These are phyloP conservation scores for Vanacampus margaritifer DNA, from an alignment of 2,113 vertebrate genomes.

Conservation along the genomic window DNA sequence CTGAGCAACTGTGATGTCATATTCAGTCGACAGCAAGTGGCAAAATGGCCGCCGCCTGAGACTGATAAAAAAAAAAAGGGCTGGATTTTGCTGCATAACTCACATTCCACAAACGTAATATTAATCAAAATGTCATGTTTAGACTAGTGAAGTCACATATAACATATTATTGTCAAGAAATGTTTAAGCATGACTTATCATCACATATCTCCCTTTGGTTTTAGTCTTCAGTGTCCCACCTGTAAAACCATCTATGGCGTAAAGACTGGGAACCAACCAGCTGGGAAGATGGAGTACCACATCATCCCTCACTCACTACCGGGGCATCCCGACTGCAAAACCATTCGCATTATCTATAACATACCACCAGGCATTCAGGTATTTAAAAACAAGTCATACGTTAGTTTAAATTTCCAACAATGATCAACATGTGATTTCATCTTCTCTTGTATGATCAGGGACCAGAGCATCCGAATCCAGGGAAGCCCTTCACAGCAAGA, in stretches of 20 bases:
- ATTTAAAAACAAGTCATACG: not conserved
- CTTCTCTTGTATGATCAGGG: slow-evolving; percentile 68
- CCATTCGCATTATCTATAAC: slow-evolving; percentile 94
- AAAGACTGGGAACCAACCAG: slow-evolving; percentile 92
- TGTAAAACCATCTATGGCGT: slow-evolving; percentile 97
- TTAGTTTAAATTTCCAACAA: not conserved
- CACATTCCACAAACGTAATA: too few relatives aligned
- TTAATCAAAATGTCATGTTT: too few relatives aligned
- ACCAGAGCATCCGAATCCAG: slow-evolving; percentile 88
- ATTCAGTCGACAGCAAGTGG: too few relatives aligned
- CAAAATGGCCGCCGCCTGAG: too few relatives aligned
- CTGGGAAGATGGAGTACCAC: slow-evolving; percentile 97
- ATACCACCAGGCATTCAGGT: slow-evolving; percentile 94
- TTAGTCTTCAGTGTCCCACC: slow-evolving; percentile 90
- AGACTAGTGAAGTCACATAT: too few relatives aligned
- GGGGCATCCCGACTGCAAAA: slow-evolving; percentile 88
- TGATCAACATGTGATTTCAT: not conserved
- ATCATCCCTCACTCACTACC: slow-evolving; percentile 92
- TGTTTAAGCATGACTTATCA: too few relatives aligned
- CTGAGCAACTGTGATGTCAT: too few relatives aligned
- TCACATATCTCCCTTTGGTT: not conserved
- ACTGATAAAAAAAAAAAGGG: too few relatives aligned
- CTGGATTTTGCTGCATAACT: too few relatives aligned
- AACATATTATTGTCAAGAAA: too few relatives aligned
- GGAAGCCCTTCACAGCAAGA: slow-evolving; percentile 89